A percentile compares a stretch with the other conserved stretches of the same genome.
These are phyloP conservation scores for Linepithema humile DNA, from an alignment of 1,140 invertebrate species.

Conservation along the genomic window DNA sequence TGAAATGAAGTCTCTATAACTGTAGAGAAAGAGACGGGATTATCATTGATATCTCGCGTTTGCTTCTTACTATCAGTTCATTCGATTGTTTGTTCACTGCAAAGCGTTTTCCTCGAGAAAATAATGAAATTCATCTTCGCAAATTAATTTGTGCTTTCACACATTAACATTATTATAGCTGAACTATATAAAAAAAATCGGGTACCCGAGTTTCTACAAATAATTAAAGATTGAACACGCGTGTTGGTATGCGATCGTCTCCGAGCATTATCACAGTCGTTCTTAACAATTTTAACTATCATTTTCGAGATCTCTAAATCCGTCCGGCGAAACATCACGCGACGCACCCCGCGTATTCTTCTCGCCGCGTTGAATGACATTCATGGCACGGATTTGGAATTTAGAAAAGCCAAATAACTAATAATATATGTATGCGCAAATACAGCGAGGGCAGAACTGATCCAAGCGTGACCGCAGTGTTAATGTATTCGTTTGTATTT, in stretches of 20 bases:
- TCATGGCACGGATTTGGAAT: conserved; percentile 17
- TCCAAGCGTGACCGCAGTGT: neutral
- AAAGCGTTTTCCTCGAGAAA: neutral
- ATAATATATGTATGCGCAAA: neutral
- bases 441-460: conserved; percentile 21
- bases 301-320: neutral
- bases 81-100: neutral
- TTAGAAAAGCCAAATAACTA: conserved; percentile 33
- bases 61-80: neutral
- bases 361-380: neutral
- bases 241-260: neutral
- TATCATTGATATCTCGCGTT: conserved; percentile 33
- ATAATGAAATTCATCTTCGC: neutral
- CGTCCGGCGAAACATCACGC: neutral
- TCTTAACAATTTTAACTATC: neutral
- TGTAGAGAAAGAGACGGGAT: neutral
- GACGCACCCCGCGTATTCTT: neutral
- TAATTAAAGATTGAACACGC: neutral
- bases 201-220: neutral
- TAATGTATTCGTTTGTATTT: neutral
- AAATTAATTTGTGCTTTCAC: neutral
- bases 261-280: neutral
- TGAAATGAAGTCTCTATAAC: conserved; percentile 44
- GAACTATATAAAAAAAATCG: neutral
- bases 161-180: neutral